Evolutionary conservation across 2,113 vertebrate genomes (phyloP).

Genomic region (Toxostoma redivivum): DNA sequence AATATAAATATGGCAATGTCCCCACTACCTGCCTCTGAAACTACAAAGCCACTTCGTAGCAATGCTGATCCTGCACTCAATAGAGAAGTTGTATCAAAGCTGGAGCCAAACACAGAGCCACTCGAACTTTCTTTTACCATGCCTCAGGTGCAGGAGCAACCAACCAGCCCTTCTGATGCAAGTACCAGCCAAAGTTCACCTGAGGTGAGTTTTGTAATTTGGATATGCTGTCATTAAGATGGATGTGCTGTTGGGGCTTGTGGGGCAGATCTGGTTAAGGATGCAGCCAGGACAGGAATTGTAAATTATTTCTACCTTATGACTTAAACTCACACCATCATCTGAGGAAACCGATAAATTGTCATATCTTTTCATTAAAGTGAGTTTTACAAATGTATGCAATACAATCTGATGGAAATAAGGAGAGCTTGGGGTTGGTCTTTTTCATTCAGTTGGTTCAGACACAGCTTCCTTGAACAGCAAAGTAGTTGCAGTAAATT

Average conservation of each 20-base stretch:
- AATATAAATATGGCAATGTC: slow-evolving; percentile 85
- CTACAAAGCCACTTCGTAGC: slow-evolving; percentile 79
- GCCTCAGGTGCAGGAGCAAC: slow-evolving; percentile 72
- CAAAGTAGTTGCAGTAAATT: not conserved
- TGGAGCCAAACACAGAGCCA: slow-evolving; percentile 77
- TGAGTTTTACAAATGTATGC: not conserved
- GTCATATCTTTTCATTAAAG: not conserved
- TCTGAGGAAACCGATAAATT: not conserved
- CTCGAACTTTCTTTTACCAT: slow-evolving; percentile 79
- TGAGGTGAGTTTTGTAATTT: slow-evolving; percentile 73
- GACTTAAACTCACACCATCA: not conserved
- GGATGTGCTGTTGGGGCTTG: not conserved
- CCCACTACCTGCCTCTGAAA: slow-evolving; percentile 82
- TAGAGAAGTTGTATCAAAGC: slow-evolving; percentile 77
- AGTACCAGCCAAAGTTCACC: slow-evolving; percentile 79
- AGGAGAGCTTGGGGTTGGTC: not conserved
- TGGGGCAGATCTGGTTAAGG: not conserved
- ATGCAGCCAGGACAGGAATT: not conserved
- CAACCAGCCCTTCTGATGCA: slow-evolving; percentile 73
- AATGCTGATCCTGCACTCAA: slow-evolving; percentile 78
- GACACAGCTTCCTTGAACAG: not conserved
- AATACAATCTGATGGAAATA: not conserved
- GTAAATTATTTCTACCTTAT: not conserved
- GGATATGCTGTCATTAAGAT: not conserved
- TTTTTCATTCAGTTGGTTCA: not conserved